These are phyloP conservation scores for Bubalus kerabau DNA, from an alignment of 2,113 vertebrate genomes.

Conservation along the genomic window DNA sequence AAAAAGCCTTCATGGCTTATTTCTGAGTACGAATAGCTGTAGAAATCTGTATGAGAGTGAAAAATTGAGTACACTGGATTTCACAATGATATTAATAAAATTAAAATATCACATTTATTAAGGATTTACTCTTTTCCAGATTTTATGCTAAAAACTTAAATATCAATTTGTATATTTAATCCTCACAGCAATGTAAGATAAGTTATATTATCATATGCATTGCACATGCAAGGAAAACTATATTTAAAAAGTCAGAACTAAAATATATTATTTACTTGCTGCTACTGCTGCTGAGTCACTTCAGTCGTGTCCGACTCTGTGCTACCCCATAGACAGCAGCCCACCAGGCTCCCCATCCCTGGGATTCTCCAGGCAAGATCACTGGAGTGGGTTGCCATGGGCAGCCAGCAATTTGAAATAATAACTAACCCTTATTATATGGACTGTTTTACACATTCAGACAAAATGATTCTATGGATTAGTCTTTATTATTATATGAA, in stretches of 20 bases:
- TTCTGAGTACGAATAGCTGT: background rate
- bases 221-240: background rate
- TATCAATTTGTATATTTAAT: background rate
- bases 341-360: background rate
- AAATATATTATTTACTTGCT: background rate
- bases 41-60: background rate
- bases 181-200: background rate
- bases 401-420: background rate
- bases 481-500: background rate
- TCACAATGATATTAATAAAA: background rate
- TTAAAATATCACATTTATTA: background rate
- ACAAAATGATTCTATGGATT: background rate
- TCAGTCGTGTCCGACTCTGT: background rate
- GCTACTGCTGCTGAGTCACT: background rate
- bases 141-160: background rate
- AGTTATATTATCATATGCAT: background rate
- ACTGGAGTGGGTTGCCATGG: background rate
- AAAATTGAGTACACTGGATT: background rate
- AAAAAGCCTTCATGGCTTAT: background rate
- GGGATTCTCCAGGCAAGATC: background rate
- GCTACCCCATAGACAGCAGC: too few species aligned
- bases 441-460: background rate
- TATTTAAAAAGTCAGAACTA: background rate
- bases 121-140: background rate
- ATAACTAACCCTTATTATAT: background rate